Evolutionary conservation across 1,140 invertebrate genomes (phyloP).

Genomic region (Lethrus apterus): DNA sequence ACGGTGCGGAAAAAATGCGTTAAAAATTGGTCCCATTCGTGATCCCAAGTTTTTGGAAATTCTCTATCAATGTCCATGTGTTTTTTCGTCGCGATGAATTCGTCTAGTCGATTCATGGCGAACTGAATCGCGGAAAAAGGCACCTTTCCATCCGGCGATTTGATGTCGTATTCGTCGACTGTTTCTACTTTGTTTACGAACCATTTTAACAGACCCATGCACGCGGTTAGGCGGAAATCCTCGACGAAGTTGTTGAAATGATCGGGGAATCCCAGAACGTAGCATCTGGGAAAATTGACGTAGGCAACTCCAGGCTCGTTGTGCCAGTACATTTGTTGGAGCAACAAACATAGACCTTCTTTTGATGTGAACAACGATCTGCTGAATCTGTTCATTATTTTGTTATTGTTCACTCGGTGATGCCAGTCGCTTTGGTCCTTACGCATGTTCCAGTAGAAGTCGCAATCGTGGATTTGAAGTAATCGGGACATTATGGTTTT

Average conservation of each 20-base stretch:
- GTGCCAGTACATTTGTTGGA: conserved; percentile 85
- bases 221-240: conserved; percentile 83
- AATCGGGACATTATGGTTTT: conserved; percentile 56
- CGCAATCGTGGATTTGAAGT: conserved; percentile 58
- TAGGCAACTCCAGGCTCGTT: conserved; percentile 72
- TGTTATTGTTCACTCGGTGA: conserved; percentile 52
- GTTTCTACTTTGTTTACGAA: conserved; percentile 53
- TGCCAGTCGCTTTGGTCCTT: conserved; percentile 70
- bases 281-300: conserved; percentile 71
- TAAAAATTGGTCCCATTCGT: conserved; percentile 83
- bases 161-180: conserved; percentile 49
- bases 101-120: conserved; percentile 66
- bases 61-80: conserved; percentile 82
- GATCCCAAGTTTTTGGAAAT: conserved; percentile 60
- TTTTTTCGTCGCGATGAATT: conserved; percentile 64
- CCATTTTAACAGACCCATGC: conserved; percentile 74
- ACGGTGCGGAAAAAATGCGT: conserved; percentile 64
- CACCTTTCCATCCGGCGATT: conserved; percentile 55
- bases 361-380: conserved; percentile 84
- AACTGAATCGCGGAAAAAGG: conserved; percentile 70
- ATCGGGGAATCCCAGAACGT: conserved; percentile 51
- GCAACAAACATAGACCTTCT: conserved; percentile 73
- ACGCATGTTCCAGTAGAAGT: conserved; percentile 83
- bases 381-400: conserved; percentile 69
- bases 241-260: conserved; percentile 83